A percentile compares a stretch with the other conserved stretches of the same genome.
Evolutionary conservation across 2,113 vertebrate genomes (phyloP).

Genomic region (Grus americana): DNA sequence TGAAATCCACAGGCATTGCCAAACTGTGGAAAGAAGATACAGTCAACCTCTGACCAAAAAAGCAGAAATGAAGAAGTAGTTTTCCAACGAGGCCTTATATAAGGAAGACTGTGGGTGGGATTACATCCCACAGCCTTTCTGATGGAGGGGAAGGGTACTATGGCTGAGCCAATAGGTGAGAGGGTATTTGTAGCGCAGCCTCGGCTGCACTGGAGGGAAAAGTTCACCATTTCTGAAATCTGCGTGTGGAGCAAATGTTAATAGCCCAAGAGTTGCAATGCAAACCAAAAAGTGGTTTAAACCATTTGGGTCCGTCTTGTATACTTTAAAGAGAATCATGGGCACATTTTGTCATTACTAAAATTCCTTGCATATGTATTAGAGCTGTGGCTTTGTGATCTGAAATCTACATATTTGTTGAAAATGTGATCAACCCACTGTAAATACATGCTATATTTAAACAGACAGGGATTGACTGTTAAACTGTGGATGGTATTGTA

Average conservation of each 20-base stretch:
- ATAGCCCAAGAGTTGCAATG: background rate
- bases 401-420: background rate
- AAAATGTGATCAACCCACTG: background rate
- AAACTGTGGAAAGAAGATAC: background rate
- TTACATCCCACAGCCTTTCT: background rate
- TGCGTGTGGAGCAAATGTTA: conserved; percentile 50
- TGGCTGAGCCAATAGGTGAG: background rate
- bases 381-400: background rate
- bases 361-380: background rate
- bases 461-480: background rate
- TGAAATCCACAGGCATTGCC: conserved; percentile 80
- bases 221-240: conserved; percentile 55
- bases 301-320: background rate
- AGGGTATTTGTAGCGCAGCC: background rate
- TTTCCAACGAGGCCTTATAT: background rate
- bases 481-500: background rate
- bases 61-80: background rate
- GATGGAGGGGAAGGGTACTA: background rate
- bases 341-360: background rate
- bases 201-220: conserved; percentile 7
- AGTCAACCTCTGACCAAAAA: background rate
- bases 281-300: background rate
- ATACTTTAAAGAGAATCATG: background rate
- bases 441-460: background rate
- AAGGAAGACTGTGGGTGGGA: background rate